A percentile compares a stretch with the other conserved stretches of the same genome.
These are phyloP conservation scores for Xiphophorus maculatus DNA, from an alignment of 2,113 vertebrate species.

Conservation along the genomic window DNA sequence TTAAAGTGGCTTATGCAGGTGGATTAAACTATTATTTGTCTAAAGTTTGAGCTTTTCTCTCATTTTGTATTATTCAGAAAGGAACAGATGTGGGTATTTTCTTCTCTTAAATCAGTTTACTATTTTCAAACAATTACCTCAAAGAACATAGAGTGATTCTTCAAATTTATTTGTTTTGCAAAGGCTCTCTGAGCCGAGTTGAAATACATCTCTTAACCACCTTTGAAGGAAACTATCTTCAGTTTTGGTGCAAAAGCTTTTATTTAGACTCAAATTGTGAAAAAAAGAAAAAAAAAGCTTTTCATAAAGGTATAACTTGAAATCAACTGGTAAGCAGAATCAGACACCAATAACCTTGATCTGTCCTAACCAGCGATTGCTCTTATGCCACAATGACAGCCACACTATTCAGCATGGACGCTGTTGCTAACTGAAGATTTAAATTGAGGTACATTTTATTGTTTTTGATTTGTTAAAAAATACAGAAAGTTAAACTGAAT, in stretches of 20 bases:
- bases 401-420: not conserved
- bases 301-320: not conserved
- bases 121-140: too few relatives aligned
- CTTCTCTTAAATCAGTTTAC: too few relatives aligned
- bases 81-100: too few relatives aligned
- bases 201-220: not conserved
- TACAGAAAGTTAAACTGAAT: not conserved
- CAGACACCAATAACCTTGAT: not conserved
- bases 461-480: too few relatives aligned
- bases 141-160: too few relatives aligned
- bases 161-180: not conserved
- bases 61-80: too few relatives aligned
- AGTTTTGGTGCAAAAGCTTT: not conserved
- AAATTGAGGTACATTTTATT: not conserved
- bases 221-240: not conserved
- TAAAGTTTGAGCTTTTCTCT: too few relatives aligned
- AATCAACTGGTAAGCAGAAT: not conserved
- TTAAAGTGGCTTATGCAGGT: not conserved
- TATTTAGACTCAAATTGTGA: not conserved
- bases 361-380: too few relatives aligned
- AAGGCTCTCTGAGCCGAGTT: not conserved
- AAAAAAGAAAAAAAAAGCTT: too few relatives aligned
- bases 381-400: not conserved
- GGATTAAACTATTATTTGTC: not conserved
- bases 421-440: not conserved